Conservation (phyloP, 2,113 vertebrate genomes). For the Thomomys bottae region DNA sequence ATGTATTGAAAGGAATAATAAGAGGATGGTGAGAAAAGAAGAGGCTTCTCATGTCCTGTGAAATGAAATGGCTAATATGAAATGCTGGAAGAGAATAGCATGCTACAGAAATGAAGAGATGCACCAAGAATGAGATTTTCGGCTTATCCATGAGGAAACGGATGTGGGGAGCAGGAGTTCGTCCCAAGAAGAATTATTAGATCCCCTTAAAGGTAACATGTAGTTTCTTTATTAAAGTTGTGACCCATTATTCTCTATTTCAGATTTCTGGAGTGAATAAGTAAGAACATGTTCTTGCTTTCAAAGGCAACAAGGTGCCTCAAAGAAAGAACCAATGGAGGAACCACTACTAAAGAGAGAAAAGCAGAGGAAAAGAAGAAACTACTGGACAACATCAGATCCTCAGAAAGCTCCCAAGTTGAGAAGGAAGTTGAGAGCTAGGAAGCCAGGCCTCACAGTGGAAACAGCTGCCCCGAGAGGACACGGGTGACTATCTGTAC, state of each 20-base stretch:
- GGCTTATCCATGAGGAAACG: not conserved
- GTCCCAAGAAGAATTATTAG: not conserved
- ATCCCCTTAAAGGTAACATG: not conserved
- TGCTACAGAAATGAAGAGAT: not conserved
- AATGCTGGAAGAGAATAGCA: accelerated
- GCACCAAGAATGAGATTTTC: not conserved
- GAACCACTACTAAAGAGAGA: not conserved
- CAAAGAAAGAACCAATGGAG: not conserved
- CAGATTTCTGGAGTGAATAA: not conserved
- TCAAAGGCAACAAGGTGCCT: not conserved
- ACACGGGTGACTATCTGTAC: slow-evolving; percentile 79
- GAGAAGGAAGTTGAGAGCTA: not conserved
- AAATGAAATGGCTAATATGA: not conserved
- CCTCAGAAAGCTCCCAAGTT: not conserved
- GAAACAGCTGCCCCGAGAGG: not conserved
- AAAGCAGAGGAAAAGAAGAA: not conserved
- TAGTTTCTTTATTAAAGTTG: not conserved
- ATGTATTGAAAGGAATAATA: not conserved
- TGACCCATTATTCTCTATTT: not conserved
- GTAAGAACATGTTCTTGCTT: not conserved
- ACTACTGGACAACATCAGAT: not conserved
- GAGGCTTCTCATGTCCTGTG: not conserved
- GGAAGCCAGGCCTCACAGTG: not conserved
- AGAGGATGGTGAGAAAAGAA: not conserved
- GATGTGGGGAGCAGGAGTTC: not conserved